These are phyloP conservation scores for Ennomos quercinarius DNA, from an alignment of 2,888 invertebrate species.

Conservation along the genomic window DNA sequence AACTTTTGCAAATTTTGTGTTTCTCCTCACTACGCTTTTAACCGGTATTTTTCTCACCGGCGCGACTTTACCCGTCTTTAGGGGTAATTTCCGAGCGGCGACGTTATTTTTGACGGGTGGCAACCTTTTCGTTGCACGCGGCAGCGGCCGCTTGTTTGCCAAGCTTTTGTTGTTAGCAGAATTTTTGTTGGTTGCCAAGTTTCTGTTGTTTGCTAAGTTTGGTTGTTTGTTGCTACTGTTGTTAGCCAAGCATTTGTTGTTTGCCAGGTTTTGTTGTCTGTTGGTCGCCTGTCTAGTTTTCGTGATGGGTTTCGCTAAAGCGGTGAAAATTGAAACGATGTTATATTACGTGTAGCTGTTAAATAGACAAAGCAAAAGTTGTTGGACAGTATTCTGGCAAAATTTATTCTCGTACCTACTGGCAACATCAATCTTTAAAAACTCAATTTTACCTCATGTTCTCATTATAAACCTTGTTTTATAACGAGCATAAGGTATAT, in stretches of 20 bases:
- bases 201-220: conserved; percentile 2
- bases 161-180: conserved; percentile 6
- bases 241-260: conserved; percentile 19
- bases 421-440: conserved; percentile 11
- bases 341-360: conserved; percentile 28
- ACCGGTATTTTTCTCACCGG: conserved; percentile 59
- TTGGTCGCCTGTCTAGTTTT: conserved; percentile 35
- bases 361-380: conserved; percentile 16
- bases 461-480: no score
- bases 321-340: conserved; percentile 37
- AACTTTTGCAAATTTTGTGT: conserved; percentile 59
- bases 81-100: conserved; percentile 51
- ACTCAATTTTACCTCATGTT: background rate
- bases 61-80: conserved; percentile 51
- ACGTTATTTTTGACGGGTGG: conserved; percentile 40
- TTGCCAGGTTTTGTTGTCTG: conserved; percentile 16
- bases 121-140: conserved; percentile 47
- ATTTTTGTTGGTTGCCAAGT: conserved; percentile 11
- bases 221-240: conserved; percentile 1
- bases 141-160: conserved; percentile 24
- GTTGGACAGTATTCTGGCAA: conserved; percentile 20
- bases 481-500: no score
- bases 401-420: conserved; percentile 1
- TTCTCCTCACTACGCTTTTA: conserved; percentile 68
- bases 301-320: conserved; percentile 45